These are phyloP conservation scores for Agrilus biguttatus DNA, from an alignment of 2,888 invertebrate genomes.

Conservation along the genomic window DNA sequence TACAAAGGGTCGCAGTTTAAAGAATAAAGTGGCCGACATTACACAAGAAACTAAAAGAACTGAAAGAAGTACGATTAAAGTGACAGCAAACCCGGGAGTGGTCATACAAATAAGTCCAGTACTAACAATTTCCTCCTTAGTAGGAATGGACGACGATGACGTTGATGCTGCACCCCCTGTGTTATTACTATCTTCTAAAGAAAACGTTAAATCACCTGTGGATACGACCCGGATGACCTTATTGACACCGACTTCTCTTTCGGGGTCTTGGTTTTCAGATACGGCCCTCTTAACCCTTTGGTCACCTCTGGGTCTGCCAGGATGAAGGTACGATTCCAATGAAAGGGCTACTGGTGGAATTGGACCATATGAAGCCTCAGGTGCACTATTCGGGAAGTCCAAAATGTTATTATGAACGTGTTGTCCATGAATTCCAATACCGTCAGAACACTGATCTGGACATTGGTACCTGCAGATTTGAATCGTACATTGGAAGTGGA, in stretches of 20 bases:
- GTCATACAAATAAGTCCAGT: constrained; percentile 78
- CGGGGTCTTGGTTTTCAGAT: constrained; percentile 43
- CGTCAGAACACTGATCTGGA: constrained; percentile 78
- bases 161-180: constrained; percentile 16
- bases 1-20: constrained; percentile 60
- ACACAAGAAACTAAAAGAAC: constrained; percentile 74
- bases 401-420: constrained; percentile 28
- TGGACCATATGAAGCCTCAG: constrained; percentile 55
- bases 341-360: constrained; percentile 46
- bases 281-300: constrained; percentile 53
- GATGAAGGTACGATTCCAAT: constrained; percentile 49
- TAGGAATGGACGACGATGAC: constrained; percentile 55
- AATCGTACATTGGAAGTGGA: constrained; percentile 89
- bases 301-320: constrained; percentile 58
- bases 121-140: constrained; percentile 36
- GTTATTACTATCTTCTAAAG: constrained; percentile 52
- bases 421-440: constrained; percentile 18
- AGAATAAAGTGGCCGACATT: constrained; percentile 72
- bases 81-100: constrained; percentile 82
- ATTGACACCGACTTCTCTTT: constrained; percentile 78
- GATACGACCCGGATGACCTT: constrained; percentile 83
- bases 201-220: constrained; percentile 76
- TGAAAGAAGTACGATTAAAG: constrained; percentile 66
- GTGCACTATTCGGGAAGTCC: constrained; percentile 42
- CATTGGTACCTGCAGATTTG: constrained; percentile 88